Base-by-base conservation (phyloP, 2,888 invertebrate genomes). In the Dioctria rufipes region DNA sequence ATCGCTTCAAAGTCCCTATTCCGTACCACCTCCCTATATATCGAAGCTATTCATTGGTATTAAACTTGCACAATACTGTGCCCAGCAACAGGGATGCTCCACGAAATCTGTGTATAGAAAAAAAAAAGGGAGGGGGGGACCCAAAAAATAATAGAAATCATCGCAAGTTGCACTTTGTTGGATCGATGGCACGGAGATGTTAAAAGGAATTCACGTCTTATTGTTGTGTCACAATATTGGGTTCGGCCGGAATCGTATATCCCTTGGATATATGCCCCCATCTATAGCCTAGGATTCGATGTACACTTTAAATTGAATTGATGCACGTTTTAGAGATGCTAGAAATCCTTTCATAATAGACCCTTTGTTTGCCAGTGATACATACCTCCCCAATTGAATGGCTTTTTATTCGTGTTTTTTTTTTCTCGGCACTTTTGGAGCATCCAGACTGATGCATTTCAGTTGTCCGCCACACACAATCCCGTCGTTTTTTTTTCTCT, bases 251-350 rank as follows among this genome's bases (percentile, higher is more conserved):
- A 66, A 13, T 58, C 5, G 58, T 11, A 58, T 25, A 25, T 25
- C 25, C 25, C 25, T 13, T 58, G 58, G 25, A 51, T 51, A 51
- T 25, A 25, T 46, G 46, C 46, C 46, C n/a, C 51, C 8, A 11
- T 8, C 11, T 58, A n/a, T n/a, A 11, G 25, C 58, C n/a, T 2
- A 58, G 3, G 3, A 25, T 46, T 37, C 37, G 69, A n/a, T 39
- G 11, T 11, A 42, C n/a, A 40, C 66, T 69, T 49, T 46, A 69
- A 69, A 69, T 69, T 69, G 69, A 69, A 69, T 69, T 69, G 69
- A 37, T 69, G 3, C 39, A 3, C 8, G 69, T 9, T 46, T 69
- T 46, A 46, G 5, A 66, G 66, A 66, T 66, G 66, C 66, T 40
- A n/a, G 5, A 2, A 42, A 40, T 43, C 43, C 42, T 42, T 66